A percentile compares a stretch with the other conserved stretches of the same genome.
Conservation (phyloP, 2,113 vertebrate genomes). For the Mionectes macconnelli region DNA sequence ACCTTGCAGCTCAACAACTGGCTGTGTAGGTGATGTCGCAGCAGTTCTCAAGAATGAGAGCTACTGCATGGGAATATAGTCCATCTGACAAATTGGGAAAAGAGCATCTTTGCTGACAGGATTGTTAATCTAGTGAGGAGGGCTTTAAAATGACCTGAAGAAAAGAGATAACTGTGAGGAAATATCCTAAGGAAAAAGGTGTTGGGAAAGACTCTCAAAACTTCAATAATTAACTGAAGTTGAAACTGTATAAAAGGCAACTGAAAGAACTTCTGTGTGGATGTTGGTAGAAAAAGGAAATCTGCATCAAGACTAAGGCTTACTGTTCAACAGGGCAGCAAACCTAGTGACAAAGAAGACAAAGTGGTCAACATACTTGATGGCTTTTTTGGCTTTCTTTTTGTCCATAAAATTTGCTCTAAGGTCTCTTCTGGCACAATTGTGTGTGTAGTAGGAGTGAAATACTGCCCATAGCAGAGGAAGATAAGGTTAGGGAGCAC, state of each 20-base stretch:
- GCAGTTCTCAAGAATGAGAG: not conserved
- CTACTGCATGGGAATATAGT: not conserved
- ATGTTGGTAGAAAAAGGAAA: not conserved
- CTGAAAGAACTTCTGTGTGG: not conserved
- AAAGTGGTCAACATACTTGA: not conserved
- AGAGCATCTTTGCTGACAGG: not conserved
- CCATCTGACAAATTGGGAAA: not conserved
- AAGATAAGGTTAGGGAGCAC: not conserved
- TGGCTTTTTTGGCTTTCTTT: not conserved
- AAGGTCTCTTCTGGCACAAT: not conserved
- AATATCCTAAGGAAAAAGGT: not conserved
- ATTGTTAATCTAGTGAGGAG: not conserved
- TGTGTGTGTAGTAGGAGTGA: not conserved
- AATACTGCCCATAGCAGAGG: not conserved
- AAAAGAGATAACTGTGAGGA: not conserved
- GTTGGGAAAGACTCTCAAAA: not conserved
- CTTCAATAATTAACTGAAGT: not conserved
- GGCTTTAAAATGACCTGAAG: not conserved
- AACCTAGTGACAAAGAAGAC: not conserved
- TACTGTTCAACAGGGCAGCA: not conserved
- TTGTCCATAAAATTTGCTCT: not conserved
- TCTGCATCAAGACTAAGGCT: not conserved
- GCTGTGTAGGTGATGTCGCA: not conserved
- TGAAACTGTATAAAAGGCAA: not conserved
- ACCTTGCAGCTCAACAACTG: not conserved